Percentiles rank a stretch among this genome's conserved stretches.
These are phyloP conservation scores for Drosophila picticornis DNA, from an alignment of 2,888 invertebrate species.

Conservation along the genomic window DNA sequence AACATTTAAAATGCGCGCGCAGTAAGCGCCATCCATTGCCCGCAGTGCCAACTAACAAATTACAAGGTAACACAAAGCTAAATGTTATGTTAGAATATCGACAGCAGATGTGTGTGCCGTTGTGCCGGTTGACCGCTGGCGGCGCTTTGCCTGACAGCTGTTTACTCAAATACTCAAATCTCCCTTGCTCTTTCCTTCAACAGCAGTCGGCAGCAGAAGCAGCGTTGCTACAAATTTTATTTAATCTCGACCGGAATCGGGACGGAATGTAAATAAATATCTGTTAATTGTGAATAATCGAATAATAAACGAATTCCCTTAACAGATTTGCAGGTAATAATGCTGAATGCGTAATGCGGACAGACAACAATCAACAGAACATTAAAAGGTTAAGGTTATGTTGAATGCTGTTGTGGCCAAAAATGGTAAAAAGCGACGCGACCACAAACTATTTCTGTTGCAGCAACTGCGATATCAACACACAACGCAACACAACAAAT, in stretches of 20 bases:
- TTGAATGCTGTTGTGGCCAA: constrained; percentile 41
- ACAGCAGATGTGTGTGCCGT: constrained; percentile 2
- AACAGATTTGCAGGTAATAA: constrained; percentile 21
- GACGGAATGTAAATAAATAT: constrained; percentile 25
- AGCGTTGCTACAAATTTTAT: constrained; percentile 19
- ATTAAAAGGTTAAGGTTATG: constrained; percentile 43
- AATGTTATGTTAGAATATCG: constrained; percentile 25
- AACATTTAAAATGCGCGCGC: constrained; percentile 39
- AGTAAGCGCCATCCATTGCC: constrained; percentile 52
- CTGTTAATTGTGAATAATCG: not conserved
- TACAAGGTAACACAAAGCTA: constrained; percentile 36
- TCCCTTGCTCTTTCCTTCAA: constrained; percentile 40
- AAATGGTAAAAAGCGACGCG: constrained; percentile 33
- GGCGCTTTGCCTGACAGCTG: constrained; percentile 59
- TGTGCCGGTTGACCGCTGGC: constrained; percentile 34
- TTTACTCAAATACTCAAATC: constrained; percentile 21
- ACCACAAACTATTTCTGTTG: not conserved
- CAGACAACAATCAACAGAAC: not conserved
- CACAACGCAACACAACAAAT: constrained; percentile 10
- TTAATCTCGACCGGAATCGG: constrained; percentile 21
- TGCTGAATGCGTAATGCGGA: not conserved
- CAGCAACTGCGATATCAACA: not conserved
- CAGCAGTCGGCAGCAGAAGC: constrained; percentile 35
- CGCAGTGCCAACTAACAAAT: constrained; percentile 2
- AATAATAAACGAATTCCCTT: not conserved